Base-by-base conservation (phyloP, 1,140 invertebrate species). In the Hesperophylax magnus region DNA sequence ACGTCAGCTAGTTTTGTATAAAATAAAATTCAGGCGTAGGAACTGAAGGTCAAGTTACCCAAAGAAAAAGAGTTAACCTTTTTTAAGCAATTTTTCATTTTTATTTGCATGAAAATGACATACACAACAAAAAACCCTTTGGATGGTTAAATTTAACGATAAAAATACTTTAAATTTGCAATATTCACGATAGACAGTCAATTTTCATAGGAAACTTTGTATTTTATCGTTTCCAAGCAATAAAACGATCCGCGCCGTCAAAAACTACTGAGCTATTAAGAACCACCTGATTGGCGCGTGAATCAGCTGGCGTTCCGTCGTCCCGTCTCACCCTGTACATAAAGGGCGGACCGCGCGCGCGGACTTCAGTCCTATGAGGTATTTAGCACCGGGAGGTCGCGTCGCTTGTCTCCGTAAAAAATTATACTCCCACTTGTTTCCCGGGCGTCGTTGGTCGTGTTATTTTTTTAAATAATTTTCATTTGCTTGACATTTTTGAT, bases 281-380 rank as follows among this genome's bases (percentile, higher is more conserved):
- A 61, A 61, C 58, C 58, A 61, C 58, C 58, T 61, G 58, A 61
- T 61, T 20, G 58, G 58, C 39, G 58, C 58, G 58, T 61, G 18
- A 61, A 61, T 61, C 58, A 61, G 58, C 58, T 61, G 58, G 18
- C 3, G 6, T 47, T 47, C 39, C 39, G 39, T 47, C 39, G 9
- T 14, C 39, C 11, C 39, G 9, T 11, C 20, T 22, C 58, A 24
- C 58, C 20, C 4, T 3, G 6, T 61, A 61, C 24, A 61, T 61
- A 61, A 61, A 18, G 18, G 58, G 20, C 18, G 58, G 20, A 3
- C 58, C 8, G 18, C 18, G 18, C 18, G 58, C 58, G 58, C 58
- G 3, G 58, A 24, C 2, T 8, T 61, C 20, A 61, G 58, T 61
- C 58, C 24, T 24, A 9, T 8, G 58, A 61, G 58, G 58, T 20